Evolutionary conservation across 2,888 invertebrate genomes (phyloP).

Genomic region (Dione juno): DNA sequence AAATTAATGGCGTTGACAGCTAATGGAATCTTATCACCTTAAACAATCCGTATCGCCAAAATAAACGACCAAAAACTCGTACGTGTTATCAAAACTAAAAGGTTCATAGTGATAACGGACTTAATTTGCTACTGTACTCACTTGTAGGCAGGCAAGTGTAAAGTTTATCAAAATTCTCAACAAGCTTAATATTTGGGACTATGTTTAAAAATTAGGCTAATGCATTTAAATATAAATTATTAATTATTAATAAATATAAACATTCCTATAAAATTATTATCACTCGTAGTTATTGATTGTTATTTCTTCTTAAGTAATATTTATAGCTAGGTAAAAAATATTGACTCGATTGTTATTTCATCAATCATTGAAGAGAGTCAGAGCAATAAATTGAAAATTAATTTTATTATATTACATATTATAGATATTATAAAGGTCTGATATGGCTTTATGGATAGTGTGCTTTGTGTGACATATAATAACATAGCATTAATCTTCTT

Average conservation of each 20-base stretch:
- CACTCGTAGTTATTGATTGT: neutral
- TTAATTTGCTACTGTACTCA: conserved; percentile 47
- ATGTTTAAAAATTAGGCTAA: neutral
- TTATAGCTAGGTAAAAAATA: neutral
- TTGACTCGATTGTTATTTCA: neutral
- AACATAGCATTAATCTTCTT: neutral
- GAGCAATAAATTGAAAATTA: neutral
- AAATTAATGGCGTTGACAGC: neutral
- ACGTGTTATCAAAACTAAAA: conserved; percentile 47
- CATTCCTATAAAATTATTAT: neutral
- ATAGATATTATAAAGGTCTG: too few relatives aligned
- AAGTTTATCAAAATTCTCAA: conserved; percentile 34
- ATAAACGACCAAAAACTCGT: conserved; percentile 36
- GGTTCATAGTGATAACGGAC: conserved; percentile 42
- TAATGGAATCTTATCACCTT: conserved; percentile 25
- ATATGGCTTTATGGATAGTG: too few relatives aligned
- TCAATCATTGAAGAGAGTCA: neutral
- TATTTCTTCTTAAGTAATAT: neutral
- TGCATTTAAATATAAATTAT: neutral
- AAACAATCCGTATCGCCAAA: conserved; percentile 26
- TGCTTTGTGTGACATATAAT: neutral
- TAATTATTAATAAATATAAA: neutral
- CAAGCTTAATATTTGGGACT: neutral
- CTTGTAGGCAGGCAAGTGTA: conserved; percentile 29
- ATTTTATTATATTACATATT: too few relatives aligned